Conservation (phyloP, 1,140 invertebrate species). For the Euura saliciscinereae region DNA sequence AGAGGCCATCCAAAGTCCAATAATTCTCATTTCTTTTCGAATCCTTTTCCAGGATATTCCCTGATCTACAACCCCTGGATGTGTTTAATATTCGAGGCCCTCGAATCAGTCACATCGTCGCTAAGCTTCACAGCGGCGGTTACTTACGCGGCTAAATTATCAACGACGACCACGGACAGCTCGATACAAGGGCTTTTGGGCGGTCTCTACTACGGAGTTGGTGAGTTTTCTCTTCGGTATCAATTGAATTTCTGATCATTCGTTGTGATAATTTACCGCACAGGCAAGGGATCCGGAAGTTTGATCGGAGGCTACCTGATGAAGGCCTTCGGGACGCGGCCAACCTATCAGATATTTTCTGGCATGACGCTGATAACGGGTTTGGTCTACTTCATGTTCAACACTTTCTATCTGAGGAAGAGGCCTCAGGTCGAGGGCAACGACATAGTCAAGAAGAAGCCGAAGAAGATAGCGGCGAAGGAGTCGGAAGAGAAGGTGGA, state of each 20-base stretch:
- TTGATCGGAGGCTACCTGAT: slow-evolving; percentile 79
- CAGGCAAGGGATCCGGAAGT: slow-evolving; percentile 79
- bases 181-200: slow-evolving; percentile 83
- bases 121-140: slow-evolving; percentile 83
- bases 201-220: slow-evolving; percentile 81
- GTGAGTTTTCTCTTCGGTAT: slow-evolving; percentile 54
- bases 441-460: slow-evolving; percentile 62
- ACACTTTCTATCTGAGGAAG: slow-evolving; percentile 68
- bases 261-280: slow-evolving; percentile 26
- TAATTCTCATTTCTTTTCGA: background rate
- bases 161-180: slow-evolving; percentile 79
- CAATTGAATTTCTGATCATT: slow-evolving; percentile 9
- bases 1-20: background rate
- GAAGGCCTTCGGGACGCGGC: slow-evolving; percentile 73
- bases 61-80: slow-evolving; percentile 82
- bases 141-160: slow-evolving; percentile 79
- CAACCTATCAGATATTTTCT: slow-evolving; percentile 77
- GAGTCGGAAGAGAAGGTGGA: slow-evolving; percentile 21
- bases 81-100: slow-evolving; percentile 80
- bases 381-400: slow-evolving; percentile 73
- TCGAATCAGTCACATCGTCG: slow-evolving; percentile 85
- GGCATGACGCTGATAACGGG: slow-evolving; percentile 67
- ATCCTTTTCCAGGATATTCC: slow-evolving; percentile 70
- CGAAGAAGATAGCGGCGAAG: slow-evolving; percentile 40
- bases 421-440: slow-evolving; percentile 56